Conservation (phyloP, 1,140 invertebrate genomes). For the Fopius arisanus region DNA sequence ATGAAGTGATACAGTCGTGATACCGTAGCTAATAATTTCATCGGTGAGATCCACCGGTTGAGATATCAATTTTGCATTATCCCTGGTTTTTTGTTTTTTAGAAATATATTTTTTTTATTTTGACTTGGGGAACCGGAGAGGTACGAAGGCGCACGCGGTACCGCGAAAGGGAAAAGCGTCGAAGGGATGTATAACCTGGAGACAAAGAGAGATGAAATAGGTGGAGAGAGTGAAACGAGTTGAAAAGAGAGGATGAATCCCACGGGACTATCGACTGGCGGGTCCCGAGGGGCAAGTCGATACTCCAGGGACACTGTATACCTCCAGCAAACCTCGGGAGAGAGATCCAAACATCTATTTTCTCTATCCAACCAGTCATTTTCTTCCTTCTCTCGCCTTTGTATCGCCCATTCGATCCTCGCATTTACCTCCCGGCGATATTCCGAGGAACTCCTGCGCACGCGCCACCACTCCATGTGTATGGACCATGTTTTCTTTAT, state of each 20-base stretch:
- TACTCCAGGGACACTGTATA: slow-evolving; percentile 59
- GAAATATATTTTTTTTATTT: too few relatives aligned
- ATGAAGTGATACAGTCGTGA: slow-evolving; percentile 16
- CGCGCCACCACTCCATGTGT: slow-evolving; percentile 44
- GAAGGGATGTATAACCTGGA: slow-evolving; percentile 15
- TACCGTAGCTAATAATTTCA: slow-evolving; percentile 56
- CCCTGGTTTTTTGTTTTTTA: too few relatives aligned
- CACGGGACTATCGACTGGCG: slow-evolving; percentile 64
- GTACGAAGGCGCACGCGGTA: neutral
- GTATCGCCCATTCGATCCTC: slow-evolving; percentile 31
- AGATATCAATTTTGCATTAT: too few relatives aligned
- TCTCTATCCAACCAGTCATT: slow-evolving; percentile 31
- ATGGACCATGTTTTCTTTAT: slow-evolving; percentile 1
- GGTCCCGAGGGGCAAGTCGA: slow-evolving; percentile 65
- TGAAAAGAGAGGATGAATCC: slow-evolving; percentile 54
- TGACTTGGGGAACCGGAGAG: too few relatives aligned
- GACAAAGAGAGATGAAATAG: slow-evolving; percentile 19
- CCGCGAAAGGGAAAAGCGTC: slow-evolving; percentile 26
- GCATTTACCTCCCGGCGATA: slow-evolving; percentile 55
- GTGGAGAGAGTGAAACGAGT: slow-evolving; percentile 29
- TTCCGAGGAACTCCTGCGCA: slow-evolving; percentile 45
- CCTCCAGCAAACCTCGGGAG: slow-evolving; percentile 1
- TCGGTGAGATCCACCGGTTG: too few relatives aligned
- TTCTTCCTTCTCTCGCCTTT: slow-evolving; percentile 17
- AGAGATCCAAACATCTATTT: slow-evolving; percentile 32